Percentiles rank a stretch among this genome's conserved stretches.
Conservation (phyloP, 1,140 invertebrate genomes). For the Anoplophora glabripennis region DNA sequence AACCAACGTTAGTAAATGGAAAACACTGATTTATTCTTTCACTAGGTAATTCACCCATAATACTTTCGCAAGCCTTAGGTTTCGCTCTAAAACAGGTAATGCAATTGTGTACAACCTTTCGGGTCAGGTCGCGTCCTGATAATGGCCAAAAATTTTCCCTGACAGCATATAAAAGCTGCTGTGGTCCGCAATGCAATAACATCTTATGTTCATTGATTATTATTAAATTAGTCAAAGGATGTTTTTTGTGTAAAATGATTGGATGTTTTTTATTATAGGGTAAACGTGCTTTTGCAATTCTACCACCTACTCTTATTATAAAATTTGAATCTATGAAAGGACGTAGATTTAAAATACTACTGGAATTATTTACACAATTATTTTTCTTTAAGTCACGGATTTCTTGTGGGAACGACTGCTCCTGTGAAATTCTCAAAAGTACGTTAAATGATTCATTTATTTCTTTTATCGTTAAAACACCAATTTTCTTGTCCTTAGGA, state of each 20-base stretch:
- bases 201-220: constrained; percentile 28
- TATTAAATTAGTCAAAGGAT: constrained; percentile 25
- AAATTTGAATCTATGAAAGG: constrained; percentile 27
- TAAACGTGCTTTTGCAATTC: constrained; percentile 28
- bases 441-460: background rate
- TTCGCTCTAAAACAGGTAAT: constrained; percentile 20
- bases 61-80: constrained; percentile 15
- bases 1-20: constrained; percentile 32
- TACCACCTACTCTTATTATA: constrained; percentile 36
- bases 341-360: constrained; percentile 14
- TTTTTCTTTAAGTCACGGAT: constrained; percentile 13
- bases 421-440: constrained; percentile 19
- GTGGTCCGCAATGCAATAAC: constrained; percentile 35
- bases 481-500: background rate
- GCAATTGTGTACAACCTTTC: constrained; percentile 10
- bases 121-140: constrained; percentile 13
- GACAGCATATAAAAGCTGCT: constrained; percentile 28
- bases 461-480: constrained; percentile 1
- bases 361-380: constrained; percentile 1
- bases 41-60: constrained; percentile 17
- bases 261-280: constrained; percentile 25
- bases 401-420: constrained; percentile 15
- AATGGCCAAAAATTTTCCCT: constrained; percentile 28
- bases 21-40: constrained; percentile 10
- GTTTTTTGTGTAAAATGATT: constrained; percentile 23